phyloP scores from a whole-genome alignment of 2,888 invertebrate species.

The Nipponacmea schrenckii region DNA sequence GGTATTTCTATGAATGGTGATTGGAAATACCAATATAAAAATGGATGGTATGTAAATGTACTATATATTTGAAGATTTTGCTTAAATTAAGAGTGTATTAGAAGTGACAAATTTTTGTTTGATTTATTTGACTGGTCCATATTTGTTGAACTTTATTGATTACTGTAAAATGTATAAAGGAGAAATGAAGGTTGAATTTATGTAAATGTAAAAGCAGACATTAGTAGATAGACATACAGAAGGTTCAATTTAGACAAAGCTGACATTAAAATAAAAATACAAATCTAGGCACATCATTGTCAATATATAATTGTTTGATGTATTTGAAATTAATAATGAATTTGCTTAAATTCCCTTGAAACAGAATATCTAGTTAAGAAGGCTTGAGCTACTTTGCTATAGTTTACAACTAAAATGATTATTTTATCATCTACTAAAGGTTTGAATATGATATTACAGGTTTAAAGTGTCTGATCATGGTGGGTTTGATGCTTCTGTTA shows the following conservation, averaged over 20 bases:
- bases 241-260: too few relatives aligned
- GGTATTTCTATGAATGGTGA: conserved; percentile 24
- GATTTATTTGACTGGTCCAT: not conserved
- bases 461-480: conserved; percentile 27
- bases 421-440: not conserved
- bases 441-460: conserved; percentile 12
- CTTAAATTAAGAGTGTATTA: not conserved
- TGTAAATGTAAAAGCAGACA: too few relatives aligned
- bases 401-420: not conserved
- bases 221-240: too few relatives aligned
- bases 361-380: not conserved
- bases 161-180: too few relatives aligned
- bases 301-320: too few relatives aligned
- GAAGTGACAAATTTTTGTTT: not conserved
- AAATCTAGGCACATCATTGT: too few relatives aligned
- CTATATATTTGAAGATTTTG: not conserved
- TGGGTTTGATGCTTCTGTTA: conserved; percentile 19
- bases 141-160: not conserved
- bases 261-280: too few relatives aligned
- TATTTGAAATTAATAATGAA: too few relatives aligned
- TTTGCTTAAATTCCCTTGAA: not conserved
- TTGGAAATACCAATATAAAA: conserved; percentile 29
- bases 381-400: not conserved
- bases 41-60: conserved; percentile 19
- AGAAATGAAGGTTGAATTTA: too few relatives aligned